phyloP scores from a whole-genome alignment of 1,140 invertebrate genomes.

The Druon quercuslanigerum region DNA sequence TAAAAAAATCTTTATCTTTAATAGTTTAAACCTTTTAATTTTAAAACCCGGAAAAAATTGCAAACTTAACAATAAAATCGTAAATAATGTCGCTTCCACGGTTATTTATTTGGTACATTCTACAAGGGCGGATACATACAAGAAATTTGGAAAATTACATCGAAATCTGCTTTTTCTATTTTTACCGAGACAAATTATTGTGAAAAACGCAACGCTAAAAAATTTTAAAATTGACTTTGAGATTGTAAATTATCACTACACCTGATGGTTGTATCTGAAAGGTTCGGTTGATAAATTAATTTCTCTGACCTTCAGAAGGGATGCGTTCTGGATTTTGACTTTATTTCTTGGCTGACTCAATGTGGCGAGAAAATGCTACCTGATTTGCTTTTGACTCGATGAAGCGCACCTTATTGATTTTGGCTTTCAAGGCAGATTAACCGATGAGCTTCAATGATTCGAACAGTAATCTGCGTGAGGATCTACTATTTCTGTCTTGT shows the following conservation, averaged over 20 bases:
- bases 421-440: conserved; percentile 11
- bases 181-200: neutral
- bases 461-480: neutral
- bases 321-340: conserved; percentile 15
- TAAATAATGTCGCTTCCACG: too few species aligned
- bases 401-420: conserved; percentile 15
- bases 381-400: conserved; percentile 9
- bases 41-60: too few species aligned
- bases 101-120: neutral
- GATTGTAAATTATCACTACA: neutral
- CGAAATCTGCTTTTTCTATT: neutral
- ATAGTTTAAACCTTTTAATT: too few species aligned
- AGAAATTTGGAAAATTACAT: neutral
- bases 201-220: neutral
- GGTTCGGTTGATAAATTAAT: neutral
- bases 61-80: too few species aligned
- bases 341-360: conserved; percentile 4
- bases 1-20: too few species aligned
- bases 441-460: conserved; percentile 27
- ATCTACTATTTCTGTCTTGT: conserved; percentile 3
- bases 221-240: neutral
- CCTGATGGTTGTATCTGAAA: neutral
- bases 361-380: conserved; percentile 13
- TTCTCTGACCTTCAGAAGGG: conserved; percentile 6
- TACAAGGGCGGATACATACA: neutral